phyloP scores from a whole-genome alignment of 2,797 vertebrate species.

The Aerospiza tachiro region DNA sequence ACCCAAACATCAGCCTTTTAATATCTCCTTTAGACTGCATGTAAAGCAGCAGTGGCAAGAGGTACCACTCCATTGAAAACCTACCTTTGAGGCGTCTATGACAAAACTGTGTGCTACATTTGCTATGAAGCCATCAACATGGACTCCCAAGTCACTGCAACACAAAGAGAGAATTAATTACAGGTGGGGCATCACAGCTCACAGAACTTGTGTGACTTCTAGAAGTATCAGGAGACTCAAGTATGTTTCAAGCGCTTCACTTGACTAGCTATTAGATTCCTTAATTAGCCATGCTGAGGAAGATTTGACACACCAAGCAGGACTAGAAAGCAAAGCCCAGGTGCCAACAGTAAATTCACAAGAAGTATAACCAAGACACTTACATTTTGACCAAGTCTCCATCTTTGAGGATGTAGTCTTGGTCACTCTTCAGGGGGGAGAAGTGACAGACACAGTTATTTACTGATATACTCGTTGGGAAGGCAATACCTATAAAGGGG shows the following conservation, averaged over 20 bases:
- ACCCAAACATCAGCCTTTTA: background rate
- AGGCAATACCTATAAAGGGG: conserved; percentile 86
- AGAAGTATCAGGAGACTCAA: background rate
- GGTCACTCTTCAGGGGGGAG: conserved; percentile 96
- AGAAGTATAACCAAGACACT: background rate
- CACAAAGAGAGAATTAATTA: background rate
- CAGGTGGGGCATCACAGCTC: fast-evolving
- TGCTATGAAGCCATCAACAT: conserved; percentile 96
- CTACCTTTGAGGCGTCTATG: conserved; percentile 89
- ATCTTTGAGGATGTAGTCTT: conserved; percentile 90
- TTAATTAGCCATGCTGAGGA: background rate
- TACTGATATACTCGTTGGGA: conserved; percentile 95
- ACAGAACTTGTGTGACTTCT: background rate
- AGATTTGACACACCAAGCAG: background rate
- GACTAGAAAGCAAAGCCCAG: background rate
- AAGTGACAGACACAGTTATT: conserved; percentile 98
- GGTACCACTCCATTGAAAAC: background rate
- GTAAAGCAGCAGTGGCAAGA: no score
- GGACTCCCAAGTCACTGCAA: conserved; percentile 93
- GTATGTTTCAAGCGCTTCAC: background rate
- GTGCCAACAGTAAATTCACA: no score
- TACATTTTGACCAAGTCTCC: conserved; percentile 96
- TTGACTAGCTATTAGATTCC: fast-evolving
- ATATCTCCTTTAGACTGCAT: background rate
- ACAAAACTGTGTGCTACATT: conserved; percentile 95